Evolutionary conservation across 1,140 invertebrate species (phyloP).

Genomic region (Goniozus legneri): DNA sequence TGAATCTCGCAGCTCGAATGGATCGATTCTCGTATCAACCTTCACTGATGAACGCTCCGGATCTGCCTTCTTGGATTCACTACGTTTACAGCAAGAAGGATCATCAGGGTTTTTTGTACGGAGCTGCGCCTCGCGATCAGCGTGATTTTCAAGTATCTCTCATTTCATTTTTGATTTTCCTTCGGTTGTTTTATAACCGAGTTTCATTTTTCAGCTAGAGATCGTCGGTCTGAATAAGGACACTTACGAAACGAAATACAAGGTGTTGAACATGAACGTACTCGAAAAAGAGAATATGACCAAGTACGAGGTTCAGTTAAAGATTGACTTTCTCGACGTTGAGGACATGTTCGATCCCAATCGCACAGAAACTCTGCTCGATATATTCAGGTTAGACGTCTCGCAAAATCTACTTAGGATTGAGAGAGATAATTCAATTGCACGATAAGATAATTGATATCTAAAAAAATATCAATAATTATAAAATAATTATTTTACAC

Average conservation of each 20-base stretch:
- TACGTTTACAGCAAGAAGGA: conserved; percentile 74
- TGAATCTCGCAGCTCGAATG: conserved; percentile 20
- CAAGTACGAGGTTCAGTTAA: conserved; percentile 76
- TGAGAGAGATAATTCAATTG: background rate
- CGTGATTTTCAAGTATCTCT: conserved; percentile 53
- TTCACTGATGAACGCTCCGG: conserved; percentile 67
- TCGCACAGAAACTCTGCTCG: conserved; percentile 67
- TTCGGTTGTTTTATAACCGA: background rate
- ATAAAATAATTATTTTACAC: too few species aligned
- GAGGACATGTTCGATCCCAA: conserved; percentile 72
- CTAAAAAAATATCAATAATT: conserved; percentile 4
- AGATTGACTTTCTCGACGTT: conserved; percentile 85
- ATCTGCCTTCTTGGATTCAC: conserved; percentile 79
- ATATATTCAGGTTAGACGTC: conserved; percentile 64
- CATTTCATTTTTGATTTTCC: background rate
- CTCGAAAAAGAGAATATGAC: conserved; percentile 65
- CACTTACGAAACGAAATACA: conserved; percentile 72
- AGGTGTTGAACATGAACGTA: conserved; percentile 63
- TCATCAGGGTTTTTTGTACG: conserved; percentile 73
- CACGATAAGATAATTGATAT: conserved; percentile 4
- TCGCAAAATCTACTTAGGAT: background rate
- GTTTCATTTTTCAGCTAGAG: conserved; percentile 59
- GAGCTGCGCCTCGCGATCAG: conserved; percentile 66
- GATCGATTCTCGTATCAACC: conserved; percentile 65
- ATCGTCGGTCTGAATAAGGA: conserved; percentile 72